These are phyloP conservation scores for Semaprochilodus insignis DNA, from an alignment of 2,797 vertebrate species.

Conservation along the genomic window DNA sequence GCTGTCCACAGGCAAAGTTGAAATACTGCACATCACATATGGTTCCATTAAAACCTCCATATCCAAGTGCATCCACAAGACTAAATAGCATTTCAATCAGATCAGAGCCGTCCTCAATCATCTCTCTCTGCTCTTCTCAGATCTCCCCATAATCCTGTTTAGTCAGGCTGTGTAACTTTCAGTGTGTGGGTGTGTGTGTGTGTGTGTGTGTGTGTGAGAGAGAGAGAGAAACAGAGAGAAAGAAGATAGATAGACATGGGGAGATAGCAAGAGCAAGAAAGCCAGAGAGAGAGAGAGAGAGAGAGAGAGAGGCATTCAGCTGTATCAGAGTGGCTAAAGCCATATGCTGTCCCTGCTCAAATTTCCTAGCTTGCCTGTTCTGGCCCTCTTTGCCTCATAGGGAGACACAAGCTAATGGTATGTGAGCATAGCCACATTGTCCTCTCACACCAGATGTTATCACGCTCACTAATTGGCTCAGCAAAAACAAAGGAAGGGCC, in stretches of 20 bases:
- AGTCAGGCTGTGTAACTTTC: slow-evolving; percentile 58
- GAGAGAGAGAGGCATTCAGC: slow-evolving; percentile 55
- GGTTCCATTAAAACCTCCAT: slow-evolving; percentile 37
- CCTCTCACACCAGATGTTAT: slow-evolving; percentile 79
- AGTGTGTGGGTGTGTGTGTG: slow-evolving; percentile 24
- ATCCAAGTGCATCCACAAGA: slow-evolving; percentile 40
- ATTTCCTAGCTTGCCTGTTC: slow-evolving; percentile 66
- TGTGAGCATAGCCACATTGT: slow-evolving; percentile 74
- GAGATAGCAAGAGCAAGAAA: not conserved
- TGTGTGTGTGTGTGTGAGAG: not conserved
- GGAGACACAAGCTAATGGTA: slow-evolving; percentile 62
- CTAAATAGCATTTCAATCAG: slow-evolving; percentile 49
- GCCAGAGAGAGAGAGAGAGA: slow-evolving; percentile 1
- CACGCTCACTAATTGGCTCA: slow-evolving; percentile 78
- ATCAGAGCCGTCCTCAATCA: slow-evolving; percentile 50
- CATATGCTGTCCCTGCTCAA: slow-evolving; percentile 74
- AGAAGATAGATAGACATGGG: not conserved
- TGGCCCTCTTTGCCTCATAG: slow-evolving; percentile 55
- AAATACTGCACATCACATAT: slow-evolving; percentile 10
- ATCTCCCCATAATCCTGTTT: slow-evolving; percentile 62
- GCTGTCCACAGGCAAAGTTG: not conserved
- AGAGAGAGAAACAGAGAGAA: slow-evolving; percentile 13
- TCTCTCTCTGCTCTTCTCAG: slow-evolving; percentile 63
- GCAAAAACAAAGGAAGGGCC: slow-evolving; percentile 79
- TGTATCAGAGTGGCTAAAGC: slow-evolving; percentile 70